Conservation (phyloP, 2,797 vertebrate species). For the Dermochelys coriacea region DNA sequence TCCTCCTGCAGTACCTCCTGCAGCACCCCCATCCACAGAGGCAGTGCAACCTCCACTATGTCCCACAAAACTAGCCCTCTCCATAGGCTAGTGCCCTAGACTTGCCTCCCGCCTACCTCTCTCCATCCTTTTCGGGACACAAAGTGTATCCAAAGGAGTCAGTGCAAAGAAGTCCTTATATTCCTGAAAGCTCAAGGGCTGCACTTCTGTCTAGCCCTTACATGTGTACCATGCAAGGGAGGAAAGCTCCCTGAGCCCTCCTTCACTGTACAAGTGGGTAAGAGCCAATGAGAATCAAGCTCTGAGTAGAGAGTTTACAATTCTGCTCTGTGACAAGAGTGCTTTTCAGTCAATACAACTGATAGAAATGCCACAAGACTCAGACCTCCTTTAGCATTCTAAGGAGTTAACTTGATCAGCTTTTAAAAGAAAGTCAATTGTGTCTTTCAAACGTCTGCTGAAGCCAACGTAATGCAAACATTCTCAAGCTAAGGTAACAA, state of each 20-base stretch:
- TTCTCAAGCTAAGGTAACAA: background rate
- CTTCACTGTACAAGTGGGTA: background rate
- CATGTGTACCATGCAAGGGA: accelerated
- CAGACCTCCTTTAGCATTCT: background rate
- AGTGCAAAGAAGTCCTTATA: background rate
- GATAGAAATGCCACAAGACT: background rate
- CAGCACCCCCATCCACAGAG: background rate
- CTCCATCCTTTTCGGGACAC: background rate
- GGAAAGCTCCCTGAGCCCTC: background rate
- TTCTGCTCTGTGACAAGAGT: background rate
- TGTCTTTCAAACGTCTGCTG: background rate
- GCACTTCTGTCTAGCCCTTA: background rate
- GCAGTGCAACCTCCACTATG: background rate
- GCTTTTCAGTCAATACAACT: background rate
- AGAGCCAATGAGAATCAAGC: background rate
- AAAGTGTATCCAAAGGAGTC: background rate
- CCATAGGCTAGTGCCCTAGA: background rate
- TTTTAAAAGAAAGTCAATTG: background rate
- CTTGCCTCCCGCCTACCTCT: background rate
- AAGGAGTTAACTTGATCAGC: background rate
- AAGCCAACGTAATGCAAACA: background rate
- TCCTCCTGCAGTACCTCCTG: background rate
- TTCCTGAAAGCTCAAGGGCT: background rate
- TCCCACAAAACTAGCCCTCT: background rate
- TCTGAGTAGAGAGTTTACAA: background rate